Base-by-base conservation (phyloP, 2,888 invertebrate species). In the Ceramica pisi region DNA sequence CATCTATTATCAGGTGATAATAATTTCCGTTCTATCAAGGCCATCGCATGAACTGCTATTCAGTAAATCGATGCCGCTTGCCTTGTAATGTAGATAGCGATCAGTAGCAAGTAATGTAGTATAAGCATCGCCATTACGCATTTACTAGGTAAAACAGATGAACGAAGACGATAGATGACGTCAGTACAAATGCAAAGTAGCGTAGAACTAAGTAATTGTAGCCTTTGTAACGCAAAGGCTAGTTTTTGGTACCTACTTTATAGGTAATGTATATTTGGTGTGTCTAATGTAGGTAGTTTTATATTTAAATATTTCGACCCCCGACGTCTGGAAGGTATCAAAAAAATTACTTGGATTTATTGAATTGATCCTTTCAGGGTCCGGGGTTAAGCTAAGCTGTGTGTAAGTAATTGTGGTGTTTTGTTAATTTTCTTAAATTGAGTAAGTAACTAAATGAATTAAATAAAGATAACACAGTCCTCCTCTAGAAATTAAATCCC, bases 1-100 rank as follows among this genome's bases (percentile, higher is more conserved):
- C 95, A 95, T 91, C 94, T 95, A 92, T 95, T 95, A 91, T 93
- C 96, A 96, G 96, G 96, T 96, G 96, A 96, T 93, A 94, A 93
- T 91, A 88, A 90, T 91, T 96, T 95, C 89, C 92, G 90, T 94
- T 92, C 86, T 95, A 91, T 92, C 92, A 92, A 92, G 93, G 92
- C 91, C 92, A 90, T 91, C 90, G 95, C 94, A 94, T 94, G 94
- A 92, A 88, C 89, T 90, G 94, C 94, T 93, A 86, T 81, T 83
- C 83, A 83, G 92, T 90, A 87, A 84, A 79, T 86, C 85, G 82
- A 80, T 83, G 82, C 75, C 75, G 83, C 86, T 88, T 87, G 86
- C 81, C 83, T 84, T 82, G 77, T 86, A 75, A 78, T 64, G 71
- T 84, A 85, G 82, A 78, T 72, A 70, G 69, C 51, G 67, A 67